Evolutionary conservation across 2,888 invertebrate species (phyloP).

Genomic region (Stenurella melanura): DNA sequence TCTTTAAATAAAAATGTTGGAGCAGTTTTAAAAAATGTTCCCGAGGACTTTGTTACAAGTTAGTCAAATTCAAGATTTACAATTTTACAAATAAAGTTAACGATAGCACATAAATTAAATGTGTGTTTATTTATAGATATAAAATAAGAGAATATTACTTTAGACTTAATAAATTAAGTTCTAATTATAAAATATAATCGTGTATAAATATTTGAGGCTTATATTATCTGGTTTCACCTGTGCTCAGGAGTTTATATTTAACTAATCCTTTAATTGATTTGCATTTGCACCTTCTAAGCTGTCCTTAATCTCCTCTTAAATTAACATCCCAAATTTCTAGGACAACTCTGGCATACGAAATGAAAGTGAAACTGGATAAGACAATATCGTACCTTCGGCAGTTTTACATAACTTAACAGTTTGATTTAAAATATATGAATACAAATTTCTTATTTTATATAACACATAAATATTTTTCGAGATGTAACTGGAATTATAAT

Average conservation of each 20-base stretch:
- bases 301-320: not conserved
- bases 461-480: not conserved
- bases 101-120: not conserved
- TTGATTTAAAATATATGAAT: slow-evolving; percentile 7
- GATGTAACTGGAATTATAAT: not conserved
- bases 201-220: not conserved
- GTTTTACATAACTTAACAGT: not conserved
- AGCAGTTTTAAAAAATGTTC: too few species aligned
- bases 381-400: not conserved
- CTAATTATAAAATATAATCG: not conserved
- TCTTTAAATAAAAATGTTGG: too few species aligned
- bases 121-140: not conserved
- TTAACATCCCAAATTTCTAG: slow-evolving; percentile 4
- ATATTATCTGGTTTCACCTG: not conserved
- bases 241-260: not conserved
- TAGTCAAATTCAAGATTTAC: too few species aligned
- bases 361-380: slow-evolving; percentile 3
- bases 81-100: too few species aligned
- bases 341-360: not conserved
- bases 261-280: slow-evolving; percentile 7
- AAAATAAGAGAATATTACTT: not conserved
- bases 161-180: not conserved
- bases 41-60: too few species aligned
- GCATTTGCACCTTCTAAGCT: slow-evolving; percentile 3
- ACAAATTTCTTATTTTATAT: not conserved